Evolutionary conservation across 2,797 vertebrate genomes (phyloP).

Genomic region (Tragelaphus oryx): DNA sequence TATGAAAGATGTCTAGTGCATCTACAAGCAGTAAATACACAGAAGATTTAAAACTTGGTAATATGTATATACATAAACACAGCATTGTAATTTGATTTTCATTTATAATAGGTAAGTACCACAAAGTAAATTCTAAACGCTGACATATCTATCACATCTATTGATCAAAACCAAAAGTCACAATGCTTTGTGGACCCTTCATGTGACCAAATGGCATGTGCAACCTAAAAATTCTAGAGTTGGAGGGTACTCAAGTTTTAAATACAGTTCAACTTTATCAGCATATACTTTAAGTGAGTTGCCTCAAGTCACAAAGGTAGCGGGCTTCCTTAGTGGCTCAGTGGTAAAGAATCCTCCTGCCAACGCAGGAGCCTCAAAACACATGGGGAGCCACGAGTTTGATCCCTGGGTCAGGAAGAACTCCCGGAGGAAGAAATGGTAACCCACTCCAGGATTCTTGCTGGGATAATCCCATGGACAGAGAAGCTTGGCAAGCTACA

Average conservation of each 20-base stretch:
- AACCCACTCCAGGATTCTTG: not conserved
- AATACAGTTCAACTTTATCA: not conserved
- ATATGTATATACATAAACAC: not conserved
- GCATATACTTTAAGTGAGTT: not conserved
- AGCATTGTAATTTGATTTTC: not conserved
- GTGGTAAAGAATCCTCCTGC: not conserved
- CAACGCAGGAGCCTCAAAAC: not conserved
- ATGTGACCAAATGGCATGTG: not conserved
- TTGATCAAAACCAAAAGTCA: not conserved
- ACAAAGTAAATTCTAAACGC: not conserved
- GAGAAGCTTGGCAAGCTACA: not conserved
- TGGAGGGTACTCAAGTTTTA: not conserved
- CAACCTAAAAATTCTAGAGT: conserved; percentile 9
- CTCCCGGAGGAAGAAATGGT: not conserved
- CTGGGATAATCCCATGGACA: not conserved
- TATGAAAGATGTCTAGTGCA: not conserved
- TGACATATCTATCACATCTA: not conserved
- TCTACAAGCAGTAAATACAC: not conserved
- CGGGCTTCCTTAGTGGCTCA: not conserved
- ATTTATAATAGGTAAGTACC: not conserved
- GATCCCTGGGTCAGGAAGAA: not conserved
- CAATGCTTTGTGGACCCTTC: not conserved
- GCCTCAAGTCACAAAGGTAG: not conserved
- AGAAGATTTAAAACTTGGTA: not conserved
- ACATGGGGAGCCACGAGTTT: not conserved